Conservation (phyloP, 2,113 vertebrate genomes). For the Pelecanoides urinatrix region DNA sequence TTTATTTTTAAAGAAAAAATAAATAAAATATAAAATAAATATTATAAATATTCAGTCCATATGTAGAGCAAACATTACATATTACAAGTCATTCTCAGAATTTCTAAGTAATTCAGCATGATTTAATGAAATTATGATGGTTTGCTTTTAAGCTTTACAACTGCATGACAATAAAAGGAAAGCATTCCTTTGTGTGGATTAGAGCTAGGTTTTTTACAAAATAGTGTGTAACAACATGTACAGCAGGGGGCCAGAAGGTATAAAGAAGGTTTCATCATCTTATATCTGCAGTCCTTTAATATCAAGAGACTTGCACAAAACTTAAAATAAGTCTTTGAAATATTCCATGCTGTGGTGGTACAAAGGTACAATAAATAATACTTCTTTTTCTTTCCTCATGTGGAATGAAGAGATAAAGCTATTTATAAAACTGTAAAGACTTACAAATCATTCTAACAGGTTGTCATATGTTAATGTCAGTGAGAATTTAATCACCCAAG, state of each 20-base stretch:
- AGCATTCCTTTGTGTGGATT: conserved; percentile 48
- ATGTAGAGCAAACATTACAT: conserved; percentile 64
- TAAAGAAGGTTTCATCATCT: conserved; percentile 58
- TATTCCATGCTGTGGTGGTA: conserved; percentile 49
- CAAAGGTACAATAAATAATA: conserved; percentile 72
- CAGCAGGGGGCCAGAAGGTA: conserved; percentile 30
- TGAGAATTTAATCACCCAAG: conserved; percentile 62
- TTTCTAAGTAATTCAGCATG: conserved; percentile 53
- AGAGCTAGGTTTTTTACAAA: conserved; percentile 41
- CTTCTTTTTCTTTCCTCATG: conserved; percentile 60
- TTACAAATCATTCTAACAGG: conserved; percentile 71
- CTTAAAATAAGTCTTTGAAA: conserved; percentile 72
- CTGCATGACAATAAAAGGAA: conserved; percentile 44
- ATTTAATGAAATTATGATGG: conserved; percentile 65
- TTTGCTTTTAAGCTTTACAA: conserved; percentile 57
- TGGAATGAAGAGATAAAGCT: conserved; percentile 73
- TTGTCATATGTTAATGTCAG: conserved; percentile 70
- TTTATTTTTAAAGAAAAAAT: conserved; percentile 73
- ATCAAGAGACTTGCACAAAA: conserved; percentile 62
- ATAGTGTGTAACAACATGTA: background rate
- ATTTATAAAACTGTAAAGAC: conserved; percentile 68
- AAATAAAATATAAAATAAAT: conserved; percentile 63
- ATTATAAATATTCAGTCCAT: conserved; percentile 66
- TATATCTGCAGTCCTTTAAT: conserved; percentile 60
- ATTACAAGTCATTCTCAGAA: conserved; percentile 24